Evolutionary conservation across 2,797 vertebrate genomes (phyloP).

Genomic region (Gymnodraco acuticeps): DNA sequence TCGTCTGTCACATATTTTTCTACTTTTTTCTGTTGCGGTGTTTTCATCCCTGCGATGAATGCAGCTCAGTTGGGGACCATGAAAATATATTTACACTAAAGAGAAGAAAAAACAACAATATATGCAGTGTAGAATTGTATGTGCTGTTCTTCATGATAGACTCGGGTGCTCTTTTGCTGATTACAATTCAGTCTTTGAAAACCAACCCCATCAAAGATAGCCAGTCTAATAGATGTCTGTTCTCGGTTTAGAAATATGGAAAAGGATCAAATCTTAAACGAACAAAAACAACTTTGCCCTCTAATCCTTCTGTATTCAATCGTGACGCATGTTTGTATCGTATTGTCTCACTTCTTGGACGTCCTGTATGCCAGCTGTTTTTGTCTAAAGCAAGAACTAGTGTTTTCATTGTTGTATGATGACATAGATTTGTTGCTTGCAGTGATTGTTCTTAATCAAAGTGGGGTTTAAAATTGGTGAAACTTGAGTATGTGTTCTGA

Average conservation of each 20-base stretch:
- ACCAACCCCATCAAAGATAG: constrained; percentile 25
- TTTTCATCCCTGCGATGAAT: constrained; percentile 70
- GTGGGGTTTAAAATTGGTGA: constrained; percentile 77
- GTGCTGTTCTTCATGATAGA: constrained; percentile 58
- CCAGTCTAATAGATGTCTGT: constrained; percentile 32
- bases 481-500: constrained; percentile 76
- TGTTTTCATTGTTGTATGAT: constrained; percentile 81
- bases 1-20: constrained; percentile 72
- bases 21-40: constrained; percentile 64
- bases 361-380: constrained; percentile 80
- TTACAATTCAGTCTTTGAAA: constrained; percentile 37
- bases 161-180: constrained; percentile 69
- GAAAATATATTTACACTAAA: constrained; percentile 59
- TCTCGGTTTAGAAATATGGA: constrained; percentile 42
- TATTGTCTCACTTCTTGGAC: constrained; percentile 81
- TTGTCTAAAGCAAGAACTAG: constrained; percentile 78
- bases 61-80: constrained; percentile 67
- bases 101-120: constrained; percentile 48
- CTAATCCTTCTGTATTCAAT: constrained; percentile 65
- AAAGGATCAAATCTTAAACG: constrained; percentile 39
- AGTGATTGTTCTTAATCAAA: constrained; percentile 82
- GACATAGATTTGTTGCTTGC: constrained; percentile 81
- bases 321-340: constrained; percentile 83
- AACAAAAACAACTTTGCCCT: constrained; percentile 39
- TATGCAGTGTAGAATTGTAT: constrained; percentile 66